phyloP scores from a whole-genome alignment of 2,888 invertebrate species.

The Mythimna impura region DNA sequence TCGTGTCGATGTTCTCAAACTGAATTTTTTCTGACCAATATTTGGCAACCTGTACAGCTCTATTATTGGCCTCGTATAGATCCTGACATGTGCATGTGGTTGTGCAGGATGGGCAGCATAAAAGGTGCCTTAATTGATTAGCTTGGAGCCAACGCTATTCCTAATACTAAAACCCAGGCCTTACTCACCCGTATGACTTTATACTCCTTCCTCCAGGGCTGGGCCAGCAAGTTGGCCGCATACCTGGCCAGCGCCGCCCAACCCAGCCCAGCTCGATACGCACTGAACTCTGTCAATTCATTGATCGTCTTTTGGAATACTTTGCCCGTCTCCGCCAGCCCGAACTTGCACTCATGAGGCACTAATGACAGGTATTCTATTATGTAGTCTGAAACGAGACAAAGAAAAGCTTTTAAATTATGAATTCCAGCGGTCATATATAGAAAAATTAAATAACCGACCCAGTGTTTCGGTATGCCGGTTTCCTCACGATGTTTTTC shows the following conservation, averaged over 20 bases:
- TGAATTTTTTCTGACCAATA: no score
- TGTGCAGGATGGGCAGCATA: no score
- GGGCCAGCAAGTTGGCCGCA: conserved; percentile 95
- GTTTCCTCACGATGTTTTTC: no score
- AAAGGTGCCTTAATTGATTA: no score
- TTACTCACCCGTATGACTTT: conserved; percentile 93
- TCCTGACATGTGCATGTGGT: no score
- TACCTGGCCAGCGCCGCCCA: conserved; percentile 96
- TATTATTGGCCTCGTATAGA: no score
- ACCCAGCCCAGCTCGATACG: conserved; percentile 94
- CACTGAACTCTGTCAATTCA: conserved; percentile 94
- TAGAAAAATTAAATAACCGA: no score
- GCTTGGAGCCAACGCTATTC: background rate
- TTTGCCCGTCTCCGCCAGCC: conserved; percentile 93
- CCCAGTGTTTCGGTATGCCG: no score
- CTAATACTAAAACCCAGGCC: background rate
- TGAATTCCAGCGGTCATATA: background rate
- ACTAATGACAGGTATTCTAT: conserved; percentile 94
- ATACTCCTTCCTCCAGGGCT: conserved; percentile 97
- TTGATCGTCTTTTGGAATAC: conserved; percentile 94
- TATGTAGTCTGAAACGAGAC: conserved; percentile 91
- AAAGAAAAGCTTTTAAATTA: background rate
- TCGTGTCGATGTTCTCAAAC: no score
- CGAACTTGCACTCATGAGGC: conserved; percentile 95
- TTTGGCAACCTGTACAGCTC: no score